phyloP scores from a whole-genome alignment of 2,888 invertebrate species.

The Lypha dubia region DNA sequence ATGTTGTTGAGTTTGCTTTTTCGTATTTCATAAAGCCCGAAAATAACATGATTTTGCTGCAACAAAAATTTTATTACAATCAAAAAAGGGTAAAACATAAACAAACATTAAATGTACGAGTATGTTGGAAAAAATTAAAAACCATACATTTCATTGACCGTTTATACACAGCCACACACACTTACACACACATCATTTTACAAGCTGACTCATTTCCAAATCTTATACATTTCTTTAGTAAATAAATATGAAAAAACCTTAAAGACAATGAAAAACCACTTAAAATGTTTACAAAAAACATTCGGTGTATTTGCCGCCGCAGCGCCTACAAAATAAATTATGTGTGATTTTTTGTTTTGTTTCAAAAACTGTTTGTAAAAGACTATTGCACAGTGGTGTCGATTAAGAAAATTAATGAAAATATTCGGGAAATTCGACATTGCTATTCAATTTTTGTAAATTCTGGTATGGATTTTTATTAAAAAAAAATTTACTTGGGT shows the following conservation, averaged over 20 bases:
- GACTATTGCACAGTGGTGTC: neutral
- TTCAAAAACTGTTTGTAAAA: neutral
- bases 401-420: neutral
- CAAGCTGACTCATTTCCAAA: slow-evolving; percentile 52
- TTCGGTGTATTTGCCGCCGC: neutral
- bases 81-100: slow-evolving; percentile 42
- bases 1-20: slow-evolving; percentile 1
- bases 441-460: neutral
- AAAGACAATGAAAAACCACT: neutral
- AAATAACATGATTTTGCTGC: slow-evolving; percentile 17
- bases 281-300: slow-evolving; percentile 1
- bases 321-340: neutral
- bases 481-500: no score
- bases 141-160: slow-evolving; percentile 56
- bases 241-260: slow-evolving; percentile 31
- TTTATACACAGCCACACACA: no score
- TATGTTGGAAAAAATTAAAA: neutral
- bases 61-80: slow-evolving; percentile 29
- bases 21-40: slow-evolving; percentile 9
- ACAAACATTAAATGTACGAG: neutral
- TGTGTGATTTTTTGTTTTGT: neutral
- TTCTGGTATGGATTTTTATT: neutral
- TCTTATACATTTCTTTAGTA: slow-evolving; percentile 45
- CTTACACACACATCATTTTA: slow-evolving; percentile 29
- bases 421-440: no score